phyloP scores from a whole-genome alignment of 2,888 invertebrate genomes.

The Idaea aversata region DNA sequence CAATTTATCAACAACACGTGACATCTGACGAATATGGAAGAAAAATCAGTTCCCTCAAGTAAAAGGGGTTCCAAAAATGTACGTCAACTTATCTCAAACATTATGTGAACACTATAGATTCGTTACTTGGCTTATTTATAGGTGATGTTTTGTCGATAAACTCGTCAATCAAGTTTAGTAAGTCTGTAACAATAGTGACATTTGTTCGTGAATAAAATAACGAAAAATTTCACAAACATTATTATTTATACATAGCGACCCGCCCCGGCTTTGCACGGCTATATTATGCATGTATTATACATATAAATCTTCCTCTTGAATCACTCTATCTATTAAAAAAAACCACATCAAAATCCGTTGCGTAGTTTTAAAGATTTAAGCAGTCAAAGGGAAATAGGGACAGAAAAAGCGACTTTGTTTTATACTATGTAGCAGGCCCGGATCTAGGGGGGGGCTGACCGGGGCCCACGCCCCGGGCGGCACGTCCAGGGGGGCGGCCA shows the following conservation, averaged over 20 bases:
- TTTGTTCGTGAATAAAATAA: background rate
- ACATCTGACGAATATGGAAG: conserved; percentile 21
- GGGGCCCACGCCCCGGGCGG: too few relatives aligned
- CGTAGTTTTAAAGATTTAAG: too few relatives aligned
- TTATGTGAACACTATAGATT: conserved; percentile 15
- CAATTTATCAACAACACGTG: conserved; percentile 39
- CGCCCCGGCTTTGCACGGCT: too few relatives aligned
- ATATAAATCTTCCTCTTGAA: too few relatives aligned
- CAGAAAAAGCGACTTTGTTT: too few relatives aligned
- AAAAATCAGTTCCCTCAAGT: conserved; percentile 12
- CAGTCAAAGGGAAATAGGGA: too few relatives aligned
- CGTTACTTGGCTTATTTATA: conserved; percentile 7
- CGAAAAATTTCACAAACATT: background rate
- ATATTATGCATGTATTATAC: too few relatives aligned
- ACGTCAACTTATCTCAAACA: conserved; percentile 12
- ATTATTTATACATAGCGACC: background rate
- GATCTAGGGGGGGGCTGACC: too few relatives aligned
- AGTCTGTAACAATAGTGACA: background rate
- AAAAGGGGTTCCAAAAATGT: conserved; percentile 16
- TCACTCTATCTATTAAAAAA: too few relatives aligned
- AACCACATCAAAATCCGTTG: too few relatives aligned
- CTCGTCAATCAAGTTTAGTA: background rate
- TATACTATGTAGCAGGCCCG: too few relatives aligned
- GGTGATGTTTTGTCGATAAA: background rate
- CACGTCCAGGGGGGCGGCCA: too few relatives aligned